Base-by-base conservation (phyloP, 2,113 vertebrate genomes). In the Sakesphorus luctuosus region DNA sequence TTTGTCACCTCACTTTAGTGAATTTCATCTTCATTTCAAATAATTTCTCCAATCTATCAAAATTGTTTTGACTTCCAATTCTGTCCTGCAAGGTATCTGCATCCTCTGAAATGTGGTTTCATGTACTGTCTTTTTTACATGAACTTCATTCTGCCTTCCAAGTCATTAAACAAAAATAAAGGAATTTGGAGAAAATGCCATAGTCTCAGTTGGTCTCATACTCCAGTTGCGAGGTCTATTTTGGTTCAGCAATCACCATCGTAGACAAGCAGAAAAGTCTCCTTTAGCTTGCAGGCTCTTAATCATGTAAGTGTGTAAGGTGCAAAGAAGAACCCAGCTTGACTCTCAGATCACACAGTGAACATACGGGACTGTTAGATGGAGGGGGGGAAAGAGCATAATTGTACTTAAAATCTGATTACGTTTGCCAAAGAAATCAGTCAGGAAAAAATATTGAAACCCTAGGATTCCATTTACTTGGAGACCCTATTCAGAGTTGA, bases 361-460 rank as follows among this genome's bases (percentile, higher is more conserved):
- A 93, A 72, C 68, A 65, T 89, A 82, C 38, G 9, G 83, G 79
- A 93, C 76, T 84, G 14, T 61, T 84, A 71, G 90, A 68, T 49
- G 24, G 40, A 90, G 33, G 46, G 71, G n/a, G 61, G 35, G 53
- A 94, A 94, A 87, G 76, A 94, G 67, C 87, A 78, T 92, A 69
- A 87, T 91, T 92, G 84, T 89, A 65, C 88, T 93, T 94, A 86
- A 89, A 96, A 94, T 77, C 65, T 95, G 93, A 95, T 95, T 86
- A 83, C 40, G n/a, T 86, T 94, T 95, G 69, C 53, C 89, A 93
- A 92, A 85, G 92, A 95, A 96, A 84, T 87, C 89, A 89, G 63
- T 68, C 40, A 78, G 83, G 85, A 86, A 93, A 93, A 93, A 93
- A 94, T 93, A 72, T 11, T 69, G 87, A 84, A 96, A 77, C 77